phyloP scores from a whole-genome alignment of 2,113 vertebrate species.

The Chunga burmeisteri region DNA sequence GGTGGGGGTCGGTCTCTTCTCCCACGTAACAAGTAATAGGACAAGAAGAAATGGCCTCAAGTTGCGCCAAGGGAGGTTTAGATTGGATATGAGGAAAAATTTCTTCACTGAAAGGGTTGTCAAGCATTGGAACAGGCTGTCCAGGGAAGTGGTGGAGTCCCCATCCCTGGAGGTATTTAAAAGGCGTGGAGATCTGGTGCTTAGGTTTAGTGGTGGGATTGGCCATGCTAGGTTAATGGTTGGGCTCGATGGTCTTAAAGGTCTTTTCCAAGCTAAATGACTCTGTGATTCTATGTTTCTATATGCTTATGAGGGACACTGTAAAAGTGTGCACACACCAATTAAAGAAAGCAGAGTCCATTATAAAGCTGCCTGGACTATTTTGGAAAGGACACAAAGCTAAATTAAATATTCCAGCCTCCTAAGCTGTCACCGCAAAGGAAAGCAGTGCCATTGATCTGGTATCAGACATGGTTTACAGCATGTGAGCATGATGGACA shows the following conservation, averaged over 20 bases:
- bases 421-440: neutral
- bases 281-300: neutral
- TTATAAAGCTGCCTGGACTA: neutral
- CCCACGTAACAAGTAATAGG: neutral
- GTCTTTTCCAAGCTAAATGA: neutral
- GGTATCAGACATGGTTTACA: neutral
- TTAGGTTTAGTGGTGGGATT: neutral
- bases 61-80: neutral
- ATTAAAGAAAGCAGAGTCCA: neutral
- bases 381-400: neutral
- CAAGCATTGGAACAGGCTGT: neutral
- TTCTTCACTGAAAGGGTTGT: neutral
- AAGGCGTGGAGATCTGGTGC: neutral
- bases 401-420: neutral
- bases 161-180: neutral
- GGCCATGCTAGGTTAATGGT: neutral
- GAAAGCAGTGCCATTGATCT: neutral
- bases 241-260: neutral
- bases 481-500: neutral
- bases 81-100: neutral
- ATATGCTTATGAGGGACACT: neutral
- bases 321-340: neutral
- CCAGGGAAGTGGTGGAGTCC: neutral
- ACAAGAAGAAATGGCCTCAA: neutral
- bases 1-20: neutral